Evolutionary conservation across 2,113 vertebrate genomes (phyloP).

Genomic region (Okapia johnstoni): DNA sequence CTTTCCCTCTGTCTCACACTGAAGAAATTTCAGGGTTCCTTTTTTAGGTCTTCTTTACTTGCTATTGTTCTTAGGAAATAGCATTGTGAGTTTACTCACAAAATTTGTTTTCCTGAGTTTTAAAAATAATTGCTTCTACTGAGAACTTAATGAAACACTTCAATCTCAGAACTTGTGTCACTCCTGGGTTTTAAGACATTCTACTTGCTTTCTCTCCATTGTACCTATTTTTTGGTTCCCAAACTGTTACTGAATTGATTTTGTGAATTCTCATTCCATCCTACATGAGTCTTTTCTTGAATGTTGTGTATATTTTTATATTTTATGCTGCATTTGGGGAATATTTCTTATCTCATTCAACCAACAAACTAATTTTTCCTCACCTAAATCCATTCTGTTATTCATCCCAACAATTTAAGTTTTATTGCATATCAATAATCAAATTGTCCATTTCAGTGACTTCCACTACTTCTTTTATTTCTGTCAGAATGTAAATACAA

Average conservation of each 20-base stretch:
- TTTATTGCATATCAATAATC: background rate
- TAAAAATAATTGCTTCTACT: background rate
- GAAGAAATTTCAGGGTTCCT: background rate
- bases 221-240: background rate
- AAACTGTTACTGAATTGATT: background rate
- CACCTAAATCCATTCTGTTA: background rate
- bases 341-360: background rate
- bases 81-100: background rate
- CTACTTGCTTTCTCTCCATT: background rate
- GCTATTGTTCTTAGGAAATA: background rate
- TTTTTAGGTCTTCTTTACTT: background rate
- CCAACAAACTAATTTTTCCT: background rate
- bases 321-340: background rate
- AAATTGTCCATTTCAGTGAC: background rate
- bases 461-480: background rate
- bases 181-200: background rate
- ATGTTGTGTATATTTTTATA: background rate
- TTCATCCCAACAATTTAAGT: background rate
- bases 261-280: background rate
- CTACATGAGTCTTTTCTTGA: background rate
- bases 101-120: background rate
- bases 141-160: background rate
- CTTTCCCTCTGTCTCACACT: background rate
- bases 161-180: background rate
- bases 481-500: background rate